phyloP scores from a whole-genome alignment of 2,113 vertebrate genomes.

The Poicephalus gulielmi region DNA sequence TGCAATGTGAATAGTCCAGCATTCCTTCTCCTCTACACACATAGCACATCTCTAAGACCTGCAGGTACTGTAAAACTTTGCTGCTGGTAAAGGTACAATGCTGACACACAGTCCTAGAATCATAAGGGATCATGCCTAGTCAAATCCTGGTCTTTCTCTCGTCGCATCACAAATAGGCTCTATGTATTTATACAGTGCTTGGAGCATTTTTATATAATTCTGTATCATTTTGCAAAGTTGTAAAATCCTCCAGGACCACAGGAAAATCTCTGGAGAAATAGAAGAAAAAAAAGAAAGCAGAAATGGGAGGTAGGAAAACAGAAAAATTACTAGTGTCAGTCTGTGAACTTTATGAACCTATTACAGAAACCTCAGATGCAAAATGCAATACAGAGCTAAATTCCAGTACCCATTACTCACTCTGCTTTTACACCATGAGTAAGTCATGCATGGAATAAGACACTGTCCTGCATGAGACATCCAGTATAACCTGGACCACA shows the following conservation, averaged over 20 bases:
- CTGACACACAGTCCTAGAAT: neutral
- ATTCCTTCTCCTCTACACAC: neutral
- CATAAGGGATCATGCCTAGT: accelerated
- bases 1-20: neutral
- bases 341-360: neutral
- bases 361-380: constrained; percentile 14
- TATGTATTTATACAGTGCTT: neutral
- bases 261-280: neutral
- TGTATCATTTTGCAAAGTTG: neutral
- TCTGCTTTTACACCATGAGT: constrained; percentile 25
- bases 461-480: constrained; percentile 24
- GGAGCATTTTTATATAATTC: neutral
- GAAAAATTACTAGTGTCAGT: neutral
- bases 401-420: constrained; percentile 51
- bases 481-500: constrained; percentile 12
- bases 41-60: neutral
- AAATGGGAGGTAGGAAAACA: neutral
- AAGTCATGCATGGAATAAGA: constrained; percentile 22
- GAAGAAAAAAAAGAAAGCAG: neutral
- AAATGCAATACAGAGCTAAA: neutral
- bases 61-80: neutral
- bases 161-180: neutral
- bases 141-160: neutral
- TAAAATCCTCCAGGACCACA: neutral
- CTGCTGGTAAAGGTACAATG: neutral